Evolutionary conservation across 1,140 invertebrate genomes (phyloP), one percentile per base, ranked within the genome.

Genomic region (Heliconius nattereri): DNA sequence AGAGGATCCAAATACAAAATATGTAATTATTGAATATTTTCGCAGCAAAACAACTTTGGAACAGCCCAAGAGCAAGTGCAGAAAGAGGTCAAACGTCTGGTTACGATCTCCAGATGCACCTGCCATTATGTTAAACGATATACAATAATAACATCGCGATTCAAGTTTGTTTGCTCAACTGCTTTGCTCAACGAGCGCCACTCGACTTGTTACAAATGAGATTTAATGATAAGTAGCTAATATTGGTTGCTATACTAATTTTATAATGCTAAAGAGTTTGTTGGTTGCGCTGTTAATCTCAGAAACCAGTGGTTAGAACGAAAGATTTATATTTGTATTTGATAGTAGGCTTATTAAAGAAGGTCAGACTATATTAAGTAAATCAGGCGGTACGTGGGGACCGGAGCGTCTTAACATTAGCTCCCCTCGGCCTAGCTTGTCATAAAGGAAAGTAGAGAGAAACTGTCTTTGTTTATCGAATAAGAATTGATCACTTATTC

Each of bases 71-170:
- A 57, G 7, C 26, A 66, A 75, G 32, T 11, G 7, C 52, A 13
- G 73, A 75, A 71, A 29, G 78, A 71, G 73, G 73, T 75, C 78
- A 75, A 79, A 32, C 57, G 60, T 71, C 78, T 75, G 57, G 60
- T 79, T 79, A 75, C 66, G 73, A 74, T 60, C 78, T 49, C 35
- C 45, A 35, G 71, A 52, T 54, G 73, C 73, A 75, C 73, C 78
- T 79, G 72, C 40, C 60, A 13, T 76, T 35, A 26, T 16, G 60
- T 66, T 66, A 66, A 29, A 66, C 13, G 60, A 29, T 66, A 66
- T 29, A 66, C 60, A 26, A 66, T 66, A 66, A 66, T 66, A 66
- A 66, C 13, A 66, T 66, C 23, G 26, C 57, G n/a, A 66, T 60
- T 26, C 60, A 13, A 66, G 60, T 66, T 66, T 66, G 60, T 66